A percentile compares a stretch with the other conserved stretches of the same genome.
phyloP scores from a whole-genome alignment of 92 coral and sea anemone species.

The Epizoanthus fatuus region DNA sequence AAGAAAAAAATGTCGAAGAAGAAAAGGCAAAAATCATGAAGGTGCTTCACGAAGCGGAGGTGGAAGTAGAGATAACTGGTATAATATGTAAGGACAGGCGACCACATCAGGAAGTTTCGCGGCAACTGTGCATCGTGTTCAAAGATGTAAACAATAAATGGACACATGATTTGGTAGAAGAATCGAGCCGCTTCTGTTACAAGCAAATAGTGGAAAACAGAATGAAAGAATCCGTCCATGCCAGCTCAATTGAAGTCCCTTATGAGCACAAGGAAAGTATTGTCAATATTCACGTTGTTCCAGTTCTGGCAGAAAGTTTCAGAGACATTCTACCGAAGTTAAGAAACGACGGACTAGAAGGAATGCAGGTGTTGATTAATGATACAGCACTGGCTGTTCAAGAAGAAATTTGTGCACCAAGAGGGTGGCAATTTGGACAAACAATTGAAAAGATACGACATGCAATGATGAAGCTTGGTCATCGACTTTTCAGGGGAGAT shows the following conservation, averaged over 20 bases:
- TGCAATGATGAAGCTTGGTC: background rate
- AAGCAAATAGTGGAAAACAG: background rate
- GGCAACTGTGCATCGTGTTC: background rate
- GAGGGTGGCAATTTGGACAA: no score
- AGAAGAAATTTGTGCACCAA: no score
- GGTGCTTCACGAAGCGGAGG: background rate
- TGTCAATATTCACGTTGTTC: background rate
- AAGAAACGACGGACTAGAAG: background rate
- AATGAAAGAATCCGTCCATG: background rate
- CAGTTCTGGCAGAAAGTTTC: background rate
- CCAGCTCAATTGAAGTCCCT: background rate
- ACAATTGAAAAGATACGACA: background rate
- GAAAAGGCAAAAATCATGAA: background rate
- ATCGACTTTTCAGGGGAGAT: background rate
- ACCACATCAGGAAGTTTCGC: background rate
- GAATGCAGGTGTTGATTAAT: background rate
- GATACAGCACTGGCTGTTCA: background rate
- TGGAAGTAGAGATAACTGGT: constrained; percentile 1
- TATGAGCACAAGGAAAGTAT: background rate
- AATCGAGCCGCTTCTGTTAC: background rate
- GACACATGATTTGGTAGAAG: background rate
- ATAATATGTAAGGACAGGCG: background rate
- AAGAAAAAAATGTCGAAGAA: background rate
- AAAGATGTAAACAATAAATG: constrained; percentile 2
- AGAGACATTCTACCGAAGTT: background rate